phyloP scores from a whole-genome alignment of 2,888 invertebrate genomes.

The Brachyopa scutellaris region DNA sequence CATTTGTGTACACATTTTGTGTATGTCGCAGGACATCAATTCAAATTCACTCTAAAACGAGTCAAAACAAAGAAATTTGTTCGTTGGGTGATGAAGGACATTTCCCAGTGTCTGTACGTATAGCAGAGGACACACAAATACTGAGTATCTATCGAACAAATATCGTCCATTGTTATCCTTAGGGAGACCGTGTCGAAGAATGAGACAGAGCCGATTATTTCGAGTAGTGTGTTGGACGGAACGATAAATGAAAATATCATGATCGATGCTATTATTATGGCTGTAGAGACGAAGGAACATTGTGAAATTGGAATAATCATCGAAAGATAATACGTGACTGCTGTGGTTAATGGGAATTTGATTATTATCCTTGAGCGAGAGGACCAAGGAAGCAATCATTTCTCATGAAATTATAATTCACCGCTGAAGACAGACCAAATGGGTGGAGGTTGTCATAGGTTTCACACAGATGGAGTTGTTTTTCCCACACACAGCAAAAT shows the following conservation, averaged over 20 bases:
- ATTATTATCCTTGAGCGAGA: constrained; percentile 32
- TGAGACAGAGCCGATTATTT: not conserved
- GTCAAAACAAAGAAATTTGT: not conserved
- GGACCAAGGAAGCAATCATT: not conserved
- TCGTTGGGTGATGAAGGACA: not conserved
- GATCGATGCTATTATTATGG: constrained; percentile 50
- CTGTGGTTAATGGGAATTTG: constrained; percentile 53
- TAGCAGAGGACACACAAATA: not conserved
- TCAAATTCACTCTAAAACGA: not conserved
- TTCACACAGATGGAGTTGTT: too few species aligned
- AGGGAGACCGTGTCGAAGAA: not conserved
- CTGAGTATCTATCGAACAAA: not conserved
- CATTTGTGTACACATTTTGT: not conserved
- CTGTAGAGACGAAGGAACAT: constrained; percentile 11
- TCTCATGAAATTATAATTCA: constrained; percentile 30
- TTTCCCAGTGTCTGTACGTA: not conserved
- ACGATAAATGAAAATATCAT: constrained; percentile 42
- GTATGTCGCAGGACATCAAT: not conserved
- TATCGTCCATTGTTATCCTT: not conserved
- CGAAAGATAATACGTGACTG: constrained; percentile 50
- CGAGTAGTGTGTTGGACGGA: not conserved
- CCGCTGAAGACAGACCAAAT: not conserved
- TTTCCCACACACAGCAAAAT: too few species aligned
- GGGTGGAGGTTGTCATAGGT: not conserved
- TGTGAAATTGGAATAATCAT: constrained; percentile 44